Conservation (phyloP, 2,113 vertebrate genomes). For the Oplegnathus fasciatus region DNA sequence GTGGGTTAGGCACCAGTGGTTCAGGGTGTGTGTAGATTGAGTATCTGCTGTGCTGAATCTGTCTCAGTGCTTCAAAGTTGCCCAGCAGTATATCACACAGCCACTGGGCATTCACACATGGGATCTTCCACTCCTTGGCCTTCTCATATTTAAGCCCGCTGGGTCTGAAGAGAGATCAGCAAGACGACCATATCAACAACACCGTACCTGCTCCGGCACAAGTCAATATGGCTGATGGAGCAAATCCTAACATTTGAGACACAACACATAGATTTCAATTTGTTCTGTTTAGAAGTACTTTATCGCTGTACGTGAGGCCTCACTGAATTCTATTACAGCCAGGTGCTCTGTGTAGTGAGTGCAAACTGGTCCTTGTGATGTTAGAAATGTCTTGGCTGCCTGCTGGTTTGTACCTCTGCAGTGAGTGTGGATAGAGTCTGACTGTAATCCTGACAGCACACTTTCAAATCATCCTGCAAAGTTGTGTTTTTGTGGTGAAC, state of each 20-base stretch:
- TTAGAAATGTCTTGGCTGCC: not conserved
- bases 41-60: constrained; percentile 92
- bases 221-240: not conserved
- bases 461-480: not conserved
- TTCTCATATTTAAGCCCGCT: constrained; percentile 95
- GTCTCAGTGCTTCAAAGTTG: constrained; percentile 93
- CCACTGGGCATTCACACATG: constrained; percentile 96
- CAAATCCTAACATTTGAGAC: not conserved
- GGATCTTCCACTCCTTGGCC: constrained; percentile 97
- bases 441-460: not conserved
- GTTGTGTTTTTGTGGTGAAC: not conserved
- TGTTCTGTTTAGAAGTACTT: not conserved
- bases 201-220: not conserved
- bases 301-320: not conserved
- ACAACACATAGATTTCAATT: not conserved
- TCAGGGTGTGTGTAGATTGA: constrained; percentile 90
- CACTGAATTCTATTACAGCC: not conserved
- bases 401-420: not conserved
- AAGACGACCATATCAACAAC: not conserved
- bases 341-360: not conserved
- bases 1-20: constrained; percentile 90
- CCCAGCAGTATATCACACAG: constrained; percentile 95
- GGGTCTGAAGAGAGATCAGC: constrained; percentile 81
- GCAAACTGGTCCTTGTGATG: not conserved
- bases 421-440: not conserved